Evolutionary conservation across 2,888 invertebrate genomes (phyloP).

Genomic region (Temnothorax ravouxi): DNA sequence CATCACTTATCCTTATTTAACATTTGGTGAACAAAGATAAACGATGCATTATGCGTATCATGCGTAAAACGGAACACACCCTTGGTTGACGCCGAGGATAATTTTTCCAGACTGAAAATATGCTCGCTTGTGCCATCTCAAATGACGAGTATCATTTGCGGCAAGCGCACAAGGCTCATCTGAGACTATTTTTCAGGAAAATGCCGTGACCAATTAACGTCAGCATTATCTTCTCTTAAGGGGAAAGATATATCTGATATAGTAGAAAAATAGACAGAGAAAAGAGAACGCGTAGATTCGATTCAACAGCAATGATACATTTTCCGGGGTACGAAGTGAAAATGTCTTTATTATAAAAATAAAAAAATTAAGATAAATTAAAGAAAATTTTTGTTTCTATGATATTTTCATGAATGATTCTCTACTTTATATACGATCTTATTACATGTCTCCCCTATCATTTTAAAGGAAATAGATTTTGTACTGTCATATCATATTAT

Average conservation of each 20-base stretch:
- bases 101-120: slow-evolving; percentile 22
- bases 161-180: neutral
- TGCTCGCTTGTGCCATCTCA: neutral
- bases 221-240: slow-evolving; percentile 32
- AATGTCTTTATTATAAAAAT: neutral
- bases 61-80: too few relatives aligned
- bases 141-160: slow-evolving; percentile 24
- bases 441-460: neutral
- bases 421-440: neutral
- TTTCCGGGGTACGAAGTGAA: neutral
- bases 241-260: slow-evolving; percentile 22
- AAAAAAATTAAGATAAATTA: neutral
- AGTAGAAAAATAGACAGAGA: slow-evolving; percentile 6
- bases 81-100: neutral
- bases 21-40: too few relatives aligned
- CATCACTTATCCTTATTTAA: too few relatives aligned
- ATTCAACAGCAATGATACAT: slow-evolving; percentile 58
- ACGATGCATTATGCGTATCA: too few relatives aligned
- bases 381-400: neutral
- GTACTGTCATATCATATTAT: neutral
- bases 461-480: neutral
- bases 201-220: slow-evolving; percentile 65
- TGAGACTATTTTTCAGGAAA: slow-evolving; percentile 14
- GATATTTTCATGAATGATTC: neutral
- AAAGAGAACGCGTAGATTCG: slow-evolving; percentile 41